Base-by-base conservation (phyloP, 2,888 invertebrate genomes). In the Macrophya annulata region DNA sequence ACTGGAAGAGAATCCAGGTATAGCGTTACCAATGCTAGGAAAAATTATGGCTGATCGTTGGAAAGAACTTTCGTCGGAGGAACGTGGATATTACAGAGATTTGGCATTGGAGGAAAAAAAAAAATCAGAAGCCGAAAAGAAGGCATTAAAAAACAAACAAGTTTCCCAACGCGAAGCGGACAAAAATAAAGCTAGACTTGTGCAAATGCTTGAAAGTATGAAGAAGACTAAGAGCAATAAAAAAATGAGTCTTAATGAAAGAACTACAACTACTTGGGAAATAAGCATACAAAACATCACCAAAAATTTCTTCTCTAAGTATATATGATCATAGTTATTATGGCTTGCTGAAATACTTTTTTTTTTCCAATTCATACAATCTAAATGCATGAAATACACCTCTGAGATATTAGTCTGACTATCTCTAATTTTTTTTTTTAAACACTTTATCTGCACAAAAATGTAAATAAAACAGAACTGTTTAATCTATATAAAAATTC, bases 1-100 rank as follows among this genome's bases (percentile, higher is more conserved):
- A 37, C 71, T 90, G 17, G 86, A 88, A 71, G 88, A 93, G 86
- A 89, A 92, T 86, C 92, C 93, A 12, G 88, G 89, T 15, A 87
- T 91, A 48, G 92, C 92, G 65, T 92, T 93, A 87, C 90, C 93
- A 4, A 91, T 92, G 88, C 90, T 94, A 9, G 94, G 94, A n/a
- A 87, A 88, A 71, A 86, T 89, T n/a, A 88, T 94, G 82, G 92
- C 92, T 17, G 86, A 87, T 71, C 89, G 90, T 5, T 94, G 94
- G 94, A 92, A 92, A 86, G 86, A 90, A 71, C 87, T 94, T 71
- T 89, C 92, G 0, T 87, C 90, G 2, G 92, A 93, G 59, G 93
- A 94, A 85, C 93, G 92, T 82, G 91, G 92, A 21, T 90, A 89
- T 86, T 94, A 93, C 87, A 88, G 91, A 81, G 89, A 90, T 76